Percentiles rank a stretch among this genome's conserved stretches.
Evolutionary conservation across 2,113 vertebrate genomes (phyloP).

Genomic region (Himantopus leucocephalus): DNA sequence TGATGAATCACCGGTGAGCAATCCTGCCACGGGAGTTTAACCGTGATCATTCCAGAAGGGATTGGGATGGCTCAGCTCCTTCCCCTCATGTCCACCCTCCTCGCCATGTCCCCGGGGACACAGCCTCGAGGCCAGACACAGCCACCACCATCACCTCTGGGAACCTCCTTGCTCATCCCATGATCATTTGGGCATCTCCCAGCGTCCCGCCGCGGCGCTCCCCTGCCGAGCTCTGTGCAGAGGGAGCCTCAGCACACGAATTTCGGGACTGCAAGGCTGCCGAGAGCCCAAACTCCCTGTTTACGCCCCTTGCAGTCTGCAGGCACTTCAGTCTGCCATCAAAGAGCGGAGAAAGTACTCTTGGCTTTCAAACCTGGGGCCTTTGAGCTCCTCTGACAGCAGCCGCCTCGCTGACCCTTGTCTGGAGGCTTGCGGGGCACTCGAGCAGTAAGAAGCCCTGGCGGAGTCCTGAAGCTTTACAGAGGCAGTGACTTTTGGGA

Average conservation of each 20-base stretch:
- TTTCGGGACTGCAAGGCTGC: rapidly evolving
- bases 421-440: neutral
- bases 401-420: neutral
- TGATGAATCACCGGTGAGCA: constrained; percentile 48
- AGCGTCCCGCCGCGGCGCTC: neutral
- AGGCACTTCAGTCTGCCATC: neutral
- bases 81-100: neutral
- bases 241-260: neutral
- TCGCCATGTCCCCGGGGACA: rapidly evolving
- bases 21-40: neutral
- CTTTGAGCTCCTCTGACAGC: neutral
- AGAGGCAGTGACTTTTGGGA: constrained; percentile 41
- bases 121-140: neutral
- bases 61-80: neutral
- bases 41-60: neutral
- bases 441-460: neutral
- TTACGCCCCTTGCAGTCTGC: neutral
- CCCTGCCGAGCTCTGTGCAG: too few relatives aligned
- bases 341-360: neutral
- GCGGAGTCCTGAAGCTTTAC: neutral
- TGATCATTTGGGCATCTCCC: rapidly evolving
- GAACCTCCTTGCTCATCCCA: neutral
- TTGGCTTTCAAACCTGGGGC: neutral
- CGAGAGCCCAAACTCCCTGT: neutral
- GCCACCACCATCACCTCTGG: neutral